Evolutionary conservation across 2,888 invertebrate genomes (phyloP).

Genomic region (Papilio gigon): DNA sequence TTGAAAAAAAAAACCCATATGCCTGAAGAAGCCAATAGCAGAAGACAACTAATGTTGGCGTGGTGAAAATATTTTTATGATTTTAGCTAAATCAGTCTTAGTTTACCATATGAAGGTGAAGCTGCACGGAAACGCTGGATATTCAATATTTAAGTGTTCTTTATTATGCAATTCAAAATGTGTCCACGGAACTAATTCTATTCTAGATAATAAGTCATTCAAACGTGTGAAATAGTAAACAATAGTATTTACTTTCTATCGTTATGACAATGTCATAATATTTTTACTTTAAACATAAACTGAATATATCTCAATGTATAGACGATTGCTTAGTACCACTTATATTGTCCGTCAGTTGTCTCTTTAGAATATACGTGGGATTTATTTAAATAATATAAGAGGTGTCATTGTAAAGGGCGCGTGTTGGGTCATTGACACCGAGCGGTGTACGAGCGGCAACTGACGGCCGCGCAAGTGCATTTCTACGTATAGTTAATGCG

Average conservation of each 20-base stretch:
- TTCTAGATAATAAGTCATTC: neutral
- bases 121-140: too few species aligned
- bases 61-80: too few species aligned
- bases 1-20: too few species aligned
- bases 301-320: neutral
- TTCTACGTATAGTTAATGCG: constrained; percentile 39
- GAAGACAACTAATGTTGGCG: too few species aligned
- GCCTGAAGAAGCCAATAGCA: too few species aligned
- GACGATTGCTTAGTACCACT: neutral
- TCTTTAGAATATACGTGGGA: constrained; percentile 2
- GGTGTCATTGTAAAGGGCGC: constrained; percentile 45
- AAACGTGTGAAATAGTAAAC: neutral
- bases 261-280: neutral
- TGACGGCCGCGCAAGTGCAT: constrained; percentile 38
- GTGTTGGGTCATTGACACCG: constrained; percentile 44
- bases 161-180: neutral
- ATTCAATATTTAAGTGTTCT: neutral
- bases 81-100: too few species aligned
- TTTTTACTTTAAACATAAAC: constrained; percentile 2
- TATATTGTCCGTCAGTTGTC: constrained; percentile 4
- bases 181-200: neutral
- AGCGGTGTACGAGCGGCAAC: constrained; percentile 30
- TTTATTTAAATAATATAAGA: constrained; percentile 32
- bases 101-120: too few species aligned
- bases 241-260: neutral